A percentile compares a stretch with the other conserved stretches of the same genome.
Evolutionary conservation across 2,797 vertebrate species (phyloP).

Genomic region (Sandelia bainsii): DNA sequence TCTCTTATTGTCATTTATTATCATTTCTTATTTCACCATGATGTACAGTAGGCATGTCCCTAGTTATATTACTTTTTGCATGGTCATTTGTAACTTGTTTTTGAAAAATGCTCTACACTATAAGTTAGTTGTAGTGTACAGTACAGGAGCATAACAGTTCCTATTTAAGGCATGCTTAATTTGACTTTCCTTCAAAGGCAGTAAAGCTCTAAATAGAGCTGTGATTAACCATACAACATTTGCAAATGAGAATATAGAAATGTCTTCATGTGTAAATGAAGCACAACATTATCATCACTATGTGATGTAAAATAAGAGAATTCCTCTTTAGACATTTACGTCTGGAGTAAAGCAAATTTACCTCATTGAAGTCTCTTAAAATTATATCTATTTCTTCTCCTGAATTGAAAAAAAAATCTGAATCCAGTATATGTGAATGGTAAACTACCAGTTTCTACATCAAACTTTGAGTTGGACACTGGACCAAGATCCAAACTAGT

Average conservation of each 20-base stretch:
- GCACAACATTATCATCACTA: background rate
- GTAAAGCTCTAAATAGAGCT: background rate
- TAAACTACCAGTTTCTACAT: too few species aligned
- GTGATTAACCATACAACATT: too few species aligned
- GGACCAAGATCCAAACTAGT: background rate
- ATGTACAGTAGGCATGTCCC: too few species aligned
- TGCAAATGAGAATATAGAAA: background rate
- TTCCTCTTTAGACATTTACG: background rate
- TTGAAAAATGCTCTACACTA: background rate
- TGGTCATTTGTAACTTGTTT: background rate
- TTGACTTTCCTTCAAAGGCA: background rate
- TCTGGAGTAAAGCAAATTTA: background rate
- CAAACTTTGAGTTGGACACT: too few species aligned
- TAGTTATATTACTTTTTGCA: too few species aligned
- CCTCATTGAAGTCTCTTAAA: background rate
- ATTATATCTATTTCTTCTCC: background rate
- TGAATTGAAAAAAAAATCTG: background rate
- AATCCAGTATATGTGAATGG: too few species aligned
- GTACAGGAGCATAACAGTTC: background rate
- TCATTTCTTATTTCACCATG: too few species aligned
- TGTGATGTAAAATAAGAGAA: background rate
- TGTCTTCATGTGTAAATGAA: conserved; percentile 12
- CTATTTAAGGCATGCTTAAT: background rate
- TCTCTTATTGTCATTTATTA: too few species aligned
- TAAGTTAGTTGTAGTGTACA: background rate